Percentiles rank a stretch among this genome's conserved stretches.
Evolutionary conservation across 1,140 invertebrate species (phyloP).

Genomic region (Caenorhabditis remanei): DNA sequence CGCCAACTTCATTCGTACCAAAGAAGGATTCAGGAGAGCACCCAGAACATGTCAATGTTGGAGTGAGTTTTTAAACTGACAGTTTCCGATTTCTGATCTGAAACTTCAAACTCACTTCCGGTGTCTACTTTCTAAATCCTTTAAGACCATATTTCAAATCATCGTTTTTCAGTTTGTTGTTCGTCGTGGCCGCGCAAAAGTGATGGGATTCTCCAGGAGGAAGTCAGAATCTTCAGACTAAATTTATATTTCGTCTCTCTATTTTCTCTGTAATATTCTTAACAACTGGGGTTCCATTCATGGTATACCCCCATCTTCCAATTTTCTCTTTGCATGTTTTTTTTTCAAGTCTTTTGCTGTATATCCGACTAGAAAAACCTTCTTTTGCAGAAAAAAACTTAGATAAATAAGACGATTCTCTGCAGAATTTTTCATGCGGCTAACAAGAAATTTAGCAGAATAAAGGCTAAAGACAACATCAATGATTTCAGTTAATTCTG

Average conservation of each 20-base stretch:
- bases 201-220: slow-evolving; percentile 40
- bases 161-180: slow-evolving; percentile 35
- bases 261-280: not conserved
- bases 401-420: not conserved
- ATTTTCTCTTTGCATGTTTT: not conserved
- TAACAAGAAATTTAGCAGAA: not conserved
- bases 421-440: not conserved
- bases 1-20: not conserved
- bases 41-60: not conserved
- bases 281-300: not conserved
- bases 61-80: not conserved
- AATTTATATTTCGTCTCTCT: not conserved
- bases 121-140: not conserved
- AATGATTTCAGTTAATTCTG: slow-evolving; percentile 47
- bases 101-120: not conserved
- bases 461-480: slow-evolving; percentile 8
- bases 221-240: slow-evolving; percentile 43
- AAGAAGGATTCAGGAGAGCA: not conserved
- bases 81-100: not conserved
- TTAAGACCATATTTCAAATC: not conserved
- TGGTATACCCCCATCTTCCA: not conserved
- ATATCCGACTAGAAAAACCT: not conserved
- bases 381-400: not conserved
- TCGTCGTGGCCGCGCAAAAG: slow-evolving; percentile 49
- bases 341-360: not conserved